Evolutionary conservation across 2,113 vertebrate genomes (phyloP).

Genomic region (Epinephelus fuscoguttatus): DNA sequence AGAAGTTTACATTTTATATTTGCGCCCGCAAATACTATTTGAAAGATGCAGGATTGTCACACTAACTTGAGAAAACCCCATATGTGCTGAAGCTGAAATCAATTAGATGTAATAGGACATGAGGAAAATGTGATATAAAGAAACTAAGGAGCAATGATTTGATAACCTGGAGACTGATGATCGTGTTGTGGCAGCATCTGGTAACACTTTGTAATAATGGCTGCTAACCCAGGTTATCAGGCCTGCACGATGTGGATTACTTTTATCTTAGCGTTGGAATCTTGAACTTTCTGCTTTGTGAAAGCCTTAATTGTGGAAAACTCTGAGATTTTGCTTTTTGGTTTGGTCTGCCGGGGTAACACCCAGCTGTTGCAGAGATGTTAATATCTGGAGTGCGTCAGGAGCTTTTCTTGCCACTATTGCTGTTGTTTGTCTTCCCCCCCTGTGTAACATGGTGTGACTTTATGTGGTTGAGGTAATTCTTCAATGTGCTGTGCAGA

Average conservation of each 20-base stretch:
- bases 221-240: slow-evolving; percentile 75
- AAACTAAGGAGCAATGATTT: slow-evolving; percentile 47
- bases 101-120: slow-evolving; percentile 1
- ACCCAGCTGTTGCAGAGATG: slow-evolving; percentile 60
- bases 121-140: slow-evolving; percentile 34
- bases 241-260: slow-evolving; percentile 54
- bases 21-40: not conserved
- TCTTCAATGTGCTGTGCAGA: slow-evolving; percentile 75
- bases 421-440: slow-evolving; percentile 77
- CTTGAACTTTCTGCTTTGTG: slow-evolving; percentile 64
- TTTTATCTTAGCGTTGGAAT: slow-evolving; percentile 74
- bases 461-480: slow-evolving; percentile 71
- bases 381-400: slow-evolving; percentile 62
- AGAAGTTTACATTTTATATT: not conserved
- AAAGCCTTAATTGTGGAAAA: slow-evolving; percentile 69
- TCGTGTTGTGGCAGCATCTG: slow-evolving; percentile 70
- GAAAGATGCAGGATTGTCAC: not conserved
- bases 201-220: slow-evolving; percentile 78
- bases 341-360: slow-evolving; percentile 59
- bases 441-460: slow-evolving; percentile 64
- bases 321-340: slow-evolving; percentile 34
- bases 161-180: slow-evolving; percentile 63
- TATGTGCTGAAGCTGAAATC: not conserved
- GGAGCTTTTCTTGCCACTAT: slow-evolving; percentile 63
- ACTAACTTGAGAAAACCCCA: not conserved